Conservation (phyloP, 2,797 vertebrate species). For the Esox masquinongy region DNA sequence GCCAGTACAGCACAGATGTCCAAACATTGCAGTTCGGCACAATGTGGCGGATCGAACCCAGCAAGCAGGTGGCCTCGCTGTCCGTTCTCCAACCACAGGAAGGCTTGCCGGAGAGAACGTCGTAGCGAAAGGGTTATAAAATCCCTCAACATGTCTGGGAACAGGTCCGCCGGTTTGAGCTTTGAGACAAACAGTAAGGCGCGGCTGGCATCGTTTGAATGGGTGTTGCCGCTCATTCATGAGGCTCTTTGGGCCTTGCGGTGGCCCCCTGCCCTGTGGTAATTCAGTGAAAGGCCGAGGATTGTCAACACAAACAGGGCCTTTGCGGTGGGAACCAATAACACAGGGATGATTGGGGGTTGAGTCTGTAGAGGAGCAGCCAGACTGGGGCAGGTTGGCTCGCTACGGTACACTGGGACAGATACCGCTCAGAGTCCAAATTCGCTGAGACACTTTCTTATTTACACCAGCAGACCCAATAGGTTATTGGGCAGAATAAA, state of each 20-base stretch:
- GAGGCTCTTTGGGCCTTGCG: slow-evolving; percentile 34
- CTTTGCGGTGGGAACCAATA: slow-evolving; percentile 34
- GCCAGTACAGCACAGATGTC: background rate
- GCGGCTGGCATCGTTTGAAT: slow-evolving; percentile 57
- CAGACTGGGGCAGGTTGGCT: slow-evolving; percentile 22
- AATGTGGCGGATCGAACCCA: background rate
- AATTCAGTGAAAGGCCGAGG: slow-evolving; percentile 35
- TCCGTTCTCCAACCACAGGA: background rate
- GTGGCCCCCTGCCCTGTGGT: slow-evolving; percentile 37
- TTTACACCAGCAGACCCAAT: no score
- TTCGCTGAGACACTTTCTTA: no score
- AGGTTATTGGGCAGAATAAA: no score
- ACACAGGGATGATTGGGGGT: slow-evolving; percentile 25
- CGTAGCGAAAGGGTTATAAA: slow-evolving; percentile 25
- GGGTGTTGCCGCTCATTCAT: slow-evolving; percentile 36
- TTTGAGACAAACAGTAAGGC: slow-evolving; percentile 64
- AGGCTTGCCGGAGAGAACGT: background rate
- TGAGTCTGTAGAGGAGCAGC: background rate
- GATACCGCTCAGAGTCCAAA: background rate
- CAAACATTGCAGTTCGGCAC: background rate
- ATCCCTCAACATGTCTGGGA: slow-evolving; percentile 51
- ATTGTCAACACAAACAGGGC: slow-evolving; percentile 20
- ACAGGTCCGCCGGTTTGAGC: slow-evolving; percentile 24
- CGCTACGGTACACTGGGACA: slow-evolving; percentile 30
- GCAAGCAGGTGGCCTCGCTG: background rate